phyloP scores from a whole-genome alignment of 1,140 invertebrate species.

The Drosophila persimilis region DNA sequence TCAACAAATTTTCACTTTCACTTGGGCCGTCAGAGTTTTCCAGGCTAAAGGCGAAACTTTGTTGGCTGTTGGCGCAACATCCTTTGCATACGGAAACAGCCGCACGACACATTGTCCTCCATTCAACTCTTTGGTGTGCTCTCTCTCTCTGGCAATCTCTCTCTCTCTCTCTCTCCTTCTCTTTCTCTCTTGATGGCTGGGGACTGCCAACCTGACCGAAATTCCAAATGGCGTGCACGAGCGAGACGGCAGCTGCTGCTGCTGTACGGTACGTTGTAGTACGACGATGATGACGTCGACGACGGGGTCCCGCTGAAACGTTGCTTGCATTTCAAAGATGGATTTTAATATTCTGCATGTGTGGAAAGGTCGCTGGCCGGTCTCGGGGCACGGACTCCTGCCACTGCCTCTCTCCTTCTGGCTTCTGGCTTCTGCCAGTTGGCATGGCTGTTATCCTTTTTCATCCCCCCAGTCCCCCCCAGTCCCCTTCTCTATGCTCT shows the following conservation, averaged over 20 bases:
- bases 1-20: constrained; percentile 75
- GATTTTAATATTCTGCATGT: constrained; percentile 82
- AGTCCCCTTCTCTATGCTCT: constrained; percentile 27
- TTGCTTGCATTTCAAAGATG: constrained; percentile 77
- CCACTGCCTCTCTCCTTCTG: constrained; percentile 2
- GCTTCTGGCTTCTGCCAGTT: constrained; percentile 9
- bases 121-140: constrained; percentile 70
- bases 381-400: constrained; percentile 40
- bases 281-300: constrained; percentile 60
- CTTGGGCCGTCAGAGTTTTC: constrained; percentile 70
- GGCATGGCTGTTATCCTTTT: constrained; percentile 49
- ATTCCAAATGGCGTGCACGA: constrained; percentile 61
- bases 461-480: background rate
- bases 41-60: constrained; percentile 71
- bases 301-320: constrained; percentile 39
- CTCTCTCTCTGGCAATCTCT: background rate
- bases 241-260: constrained; percentile 53
- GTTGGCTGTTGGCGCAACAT: constrained; percentile 71
- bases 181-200: background rate
- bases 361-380: constrained; percentile 77
- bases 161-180: constrained; percentile 1
- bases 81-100: constrained; percentile 81
- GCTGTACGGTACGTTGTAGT: background rate
- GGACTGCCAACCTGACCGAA: constrained; percentile 76
- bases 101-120: constrained; percentile 77